A percentile compares a stretch with the other conserved stretches of the same genome.
Conservation (phyloP, 2,113 vertebrate genomes). For the Heptranchias perlo region DNA sequence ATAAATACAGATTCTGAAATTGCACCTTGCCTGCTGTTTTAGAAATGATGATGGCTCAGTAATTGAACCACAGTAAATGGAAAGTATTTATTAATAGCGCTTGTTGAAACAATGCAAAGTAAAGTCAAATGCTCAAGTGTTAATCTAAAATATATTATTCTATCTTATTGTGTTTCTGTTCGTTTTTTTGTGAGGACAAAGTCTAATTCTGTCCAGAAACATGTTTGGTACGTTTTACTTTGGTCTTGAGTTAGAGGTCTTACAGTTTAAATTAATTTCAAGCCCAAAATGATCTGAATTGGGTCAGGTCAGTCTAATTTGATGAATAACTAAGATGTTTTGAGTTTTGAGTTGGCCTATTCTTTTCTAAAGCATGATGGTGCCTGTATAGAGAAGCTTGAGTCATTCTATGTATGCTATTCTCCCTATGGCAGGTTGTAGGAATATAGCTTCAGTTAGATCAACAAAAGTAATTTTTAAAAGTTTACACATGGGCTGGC, state of each 20-base stretch:
- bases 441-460: background rate
- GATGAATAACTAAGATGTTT: slow-evolving; percentile 22
- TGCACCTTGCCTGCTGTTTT: background rate
- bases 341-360: background rate
- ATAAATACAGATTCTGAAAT: background rate
- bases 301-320: slow-evolving; percentile 23
- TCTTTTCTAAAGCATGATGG: background rate
- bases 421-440: background rate
- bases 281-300: background rate
- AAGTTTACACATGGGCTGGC: background rate
- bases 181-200: background rate
- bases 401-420: background rate
- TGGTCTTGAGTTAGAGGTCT: background rate
- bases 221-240: background rate
- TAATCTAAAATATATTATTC: background rate
- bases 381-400: background rate
- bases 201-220: background rate
- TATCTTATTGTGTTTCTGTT: background rate
- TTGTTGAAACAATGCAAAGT: background rate
- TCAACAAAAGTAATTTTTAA: background rate
- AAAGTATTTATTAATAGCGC: background rate
- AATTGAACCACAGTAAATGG: background rate
- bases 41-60: background rate
- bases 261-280: background rate
- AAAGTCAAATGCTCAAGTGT: slow-evolving; percentile 1